Evolutionary conservation across 2,797 vertebrate genomes (phyloP).

Genomic region (Pempheris klunzingeri): DNA sequence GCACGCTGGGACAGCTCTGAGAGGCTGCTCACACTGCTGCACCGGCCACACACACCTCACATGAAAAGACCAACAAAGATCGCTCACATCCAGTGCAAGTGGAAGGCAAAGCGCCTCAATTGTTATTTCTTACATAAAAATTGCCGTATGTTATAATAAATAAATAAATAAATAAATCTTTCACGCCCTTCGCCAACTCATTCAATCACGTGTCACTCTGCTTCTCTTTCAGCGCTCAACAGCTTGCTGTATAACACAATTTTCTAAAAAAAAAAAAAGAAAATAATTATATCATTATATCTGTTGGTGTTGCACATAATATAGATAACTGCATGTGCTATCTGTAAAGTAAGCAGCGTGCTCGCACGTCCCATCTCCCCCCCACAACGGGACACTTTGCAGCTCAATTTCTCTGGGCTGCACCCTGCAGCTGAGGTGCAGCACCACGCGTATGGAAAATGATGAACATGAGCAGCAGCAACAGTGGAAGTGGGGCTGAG

Average conservation of each 20-base stretch:
- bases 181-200: conserved; percentile 27
- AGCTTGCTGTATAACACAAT: background rate
- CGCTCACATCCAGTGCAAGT: background rate
- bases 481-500: conserved; percentile 59
- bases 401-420: conserved; percentile 41
- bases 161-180: background rate
- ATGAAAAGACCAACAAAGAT: conserved; percentile 1
- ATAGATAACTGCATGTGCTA: conserved; percentile 1
- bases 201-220: conserved; percentile 27
- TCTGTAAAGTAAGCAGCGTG: conserved; percentile 7
- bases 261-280: background rate
- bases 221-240: conserved; percentile 1
- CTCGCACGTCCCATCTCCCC: conserved; percentile 11
- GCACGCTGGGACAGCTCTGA: conserved; percentile 43
- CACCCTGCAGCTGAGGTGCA: conserved; percentile 53
- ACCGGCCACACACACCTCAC: conserved; percentile 20
- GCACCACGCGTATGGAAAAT: conserved; percentile 23
- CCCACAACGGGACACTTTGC: conserved; percentile 21
- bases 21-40: conserved; percentile 38
- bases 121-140: background rate
- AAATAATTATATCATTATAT: no score
- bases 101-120: background rate
- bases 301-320: background rate
- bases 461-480: conserved; percentile 59
- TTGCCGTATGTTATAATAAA: no score